These are phyloP conservation scores for Buceros bicornis DNA, from an alignment of 2,797 vertebrate species.

Conservation along the genomic window DNA sequence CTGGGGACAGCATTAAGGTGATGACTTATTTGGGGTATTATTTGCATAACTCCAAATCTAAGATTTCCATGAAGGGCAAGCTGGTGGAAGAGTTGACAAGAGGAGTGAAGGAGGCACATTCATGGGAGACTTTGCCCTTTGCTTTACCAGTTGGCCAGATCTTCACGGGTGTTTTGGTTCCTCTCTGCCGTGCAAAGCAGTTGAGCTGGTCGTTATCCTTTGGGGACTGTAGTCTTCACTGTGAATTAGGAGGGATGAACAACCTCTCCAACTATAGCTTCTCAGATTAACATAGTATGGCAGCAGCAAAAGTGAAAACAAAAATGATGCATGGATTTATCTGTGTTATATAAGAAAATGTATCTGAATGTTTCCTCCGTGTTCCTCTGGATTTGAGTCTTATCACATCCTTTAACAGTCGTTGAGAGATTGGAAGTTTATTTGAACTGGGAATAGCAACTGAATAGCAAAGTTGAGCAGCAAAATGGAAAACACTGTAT, in stretches of 20 bases:
- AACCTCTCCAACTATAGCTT: neutral
- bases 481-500: neutral
- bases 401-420: neutral
- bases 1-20: neutral
- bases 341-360: neutral
- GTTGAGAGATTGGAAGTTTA: neutral
- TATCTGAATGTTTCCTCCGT: neutral
- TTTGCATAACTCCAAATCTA: neutral
- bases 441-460: neutral
- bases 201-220: neutral
- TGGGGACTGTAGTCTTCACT: neutral
- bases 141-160: neutral
- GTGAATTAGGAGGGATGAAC: neutral
- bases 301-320: neutral
- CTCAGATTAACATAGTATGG: neutral
- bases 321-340: neutral
- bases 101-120: neutral
- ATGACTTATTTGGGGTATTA: neutral
- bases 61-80: neutral
- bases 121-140: neutral
- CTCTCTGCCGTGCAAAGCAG: neutral
- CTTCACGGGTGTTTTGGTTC: neutral
- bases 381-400: neutral
- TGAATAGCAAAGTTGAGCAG: neutral
- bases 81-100: neutral